Evolutionary conservation across 2,113 vertebrate genomes (phyloP).

Genomic region (human): GRCh38 chr17:65107501-65108000

Average conservation of each 20-base stretch:
- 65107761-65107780: not conserved
- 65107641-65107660: not conserved
- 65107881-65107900: not conserved
- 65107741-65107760: not conserved
- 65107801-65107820: not conserved
- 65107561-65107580: too few relatives aligned
- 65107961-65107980: not conserved
- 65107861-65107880: accelerated
- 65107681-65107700: not conserved
- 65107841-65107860: not conserved
- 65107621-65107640: not conserved
- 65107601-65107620: not conserved
- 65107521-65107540: too few relatives aligned
- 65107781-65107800: not conserved
- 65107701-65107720: not conserved
- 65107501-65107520: too few relatives aligned
- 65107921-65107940: not conserved
- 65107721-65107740: not conserved
- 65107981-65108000: not conserved
- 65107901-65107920: accelerated
- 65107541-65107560: too few relatives aligned
- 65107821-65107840: not conserved
- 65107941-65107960: not conserved
- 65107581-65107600: accelerated
- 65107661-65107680: not conserved